A percentile compares a stretch with the other conserved stretches of the same genome.
phyloP scores from a whole-genome alignment of 2,888 invertebrate genomes.

The Mesochorus sp. region DNA sequence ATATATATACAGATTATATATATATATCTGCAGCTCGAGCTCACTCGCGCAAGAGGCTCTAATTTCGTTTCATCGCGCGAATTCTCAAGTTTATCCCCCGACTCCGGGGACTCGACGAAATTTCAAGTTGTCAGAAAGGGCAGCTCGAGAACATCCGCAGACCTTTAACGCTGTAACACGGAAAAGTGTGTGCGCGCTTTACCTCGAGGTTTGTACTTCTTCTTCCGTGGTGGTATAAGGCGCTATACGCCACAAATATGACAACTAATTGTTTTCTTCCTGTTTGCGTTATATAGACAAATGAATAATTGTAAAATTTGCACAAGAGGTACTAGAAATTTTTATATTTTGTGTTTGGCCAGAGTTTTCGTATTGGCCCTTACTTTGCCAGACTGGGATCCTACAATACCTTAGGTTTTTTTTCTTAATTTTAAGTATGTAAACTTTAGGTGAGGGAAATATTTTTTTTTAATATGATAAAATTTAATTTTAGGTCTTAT shows the following conservation, averaged over 20 bases:
- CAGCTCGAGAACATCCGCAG: slow-evolving; percentile 22
- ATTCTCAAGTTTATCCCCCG: slow-evolving; percentile 57
- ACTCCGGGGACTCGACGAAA: slow-evolving; percentile 39
- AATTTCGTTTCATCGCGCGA: slow-evolving; percentile 57
- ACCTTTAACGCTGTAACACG: background rate
- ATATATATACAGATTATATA: background rate
- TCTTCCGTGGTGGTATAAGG: background rate
- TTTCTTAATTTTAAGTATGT: no score
- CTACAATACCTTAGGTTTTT: no score
- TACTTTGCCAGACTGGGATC: no score
- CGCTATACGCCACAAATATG: background rate
- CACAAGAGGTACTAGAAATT: background rate
- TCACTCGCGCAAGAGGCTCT: slow-evolving; percentile 40
- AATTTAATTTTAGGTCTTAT: no score
- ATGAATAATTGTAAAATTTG: slow-evolving; percentile 25
- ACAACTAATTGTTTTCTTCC: slow-evolving; percentile 26
- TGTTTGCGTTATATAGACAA: slow-evolving; percentile 27
- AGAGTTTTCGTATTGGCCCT: no score
- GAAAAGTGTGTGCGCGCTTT: background rate
- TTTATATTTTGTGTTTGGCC: no score
- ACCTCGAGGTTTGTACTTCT: background rate
- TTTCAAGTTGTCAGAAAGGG: slow-evolving; percentile 39
- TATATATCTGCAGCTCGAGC: slow-evolving; percentile 20
- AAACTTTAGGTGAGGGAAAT: no score
- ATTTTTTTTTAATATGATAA: no score